phyloP scores from a whole-genome alignment of 2,113 vertebrate genomes.

The Chrysemys picta region DNA sequence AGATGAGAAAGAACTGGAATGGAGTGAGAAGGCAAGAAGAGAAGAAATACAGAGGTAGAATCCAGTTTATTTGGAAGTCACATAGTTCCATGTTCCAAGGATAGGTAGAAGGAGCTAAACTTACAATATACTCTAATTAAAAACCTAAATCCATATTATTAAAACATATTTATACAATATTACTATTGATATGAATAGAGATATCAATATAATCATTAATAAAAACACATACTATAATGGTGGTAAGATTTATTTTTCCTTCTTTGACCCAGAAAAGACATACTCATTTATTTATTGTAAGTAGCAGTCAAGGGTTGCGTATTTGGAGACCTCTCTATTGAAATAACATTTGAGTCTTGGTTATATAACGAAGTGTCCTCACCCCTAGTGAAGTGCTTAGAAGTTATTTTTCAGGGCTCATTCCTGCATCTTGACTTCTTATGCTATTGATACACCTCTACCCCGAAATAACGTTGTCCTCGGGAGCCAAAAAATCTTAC shows the following conservation, averaged over 20 bases:
- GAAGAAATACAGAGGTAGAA: neutral
- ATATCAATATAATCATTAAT: neutral
- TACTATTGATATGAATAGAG: neutral
- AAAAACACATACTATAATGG: neutral
- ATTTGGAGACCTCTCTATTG: fast-evolving
- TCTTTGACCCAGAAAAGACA: neutral
- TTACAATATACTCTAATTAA: neutral
- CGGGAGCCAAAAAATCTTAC: no score
- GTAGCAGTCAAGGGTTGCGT: neutral
- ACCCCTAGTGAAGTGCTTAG: neutral
- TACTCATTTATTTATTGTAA: neutral
- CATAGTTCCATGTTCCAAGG: neutral
- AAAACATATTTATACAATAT: neutral
- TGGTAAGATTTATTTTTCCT: neutral
- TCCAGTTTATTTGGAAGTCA: neutral
- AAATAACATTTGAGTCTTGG: neutral
- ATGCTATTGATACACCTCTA: neutral
- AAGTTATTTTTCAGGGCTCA: neutral
- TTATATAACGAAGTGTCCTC: neutral
- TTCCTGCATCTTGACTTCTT: neutral
- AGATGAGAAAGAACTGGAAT: neutral
- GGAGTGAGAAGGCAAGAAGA: neutral
- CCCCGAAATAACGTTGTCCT: no score
- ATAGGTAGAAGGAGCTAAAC: neutral
- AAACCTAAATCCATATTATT: neutral